Conservation (phyloP, 2,888 invertebrate genomes). For the Mermis nigrescens region DNA sequence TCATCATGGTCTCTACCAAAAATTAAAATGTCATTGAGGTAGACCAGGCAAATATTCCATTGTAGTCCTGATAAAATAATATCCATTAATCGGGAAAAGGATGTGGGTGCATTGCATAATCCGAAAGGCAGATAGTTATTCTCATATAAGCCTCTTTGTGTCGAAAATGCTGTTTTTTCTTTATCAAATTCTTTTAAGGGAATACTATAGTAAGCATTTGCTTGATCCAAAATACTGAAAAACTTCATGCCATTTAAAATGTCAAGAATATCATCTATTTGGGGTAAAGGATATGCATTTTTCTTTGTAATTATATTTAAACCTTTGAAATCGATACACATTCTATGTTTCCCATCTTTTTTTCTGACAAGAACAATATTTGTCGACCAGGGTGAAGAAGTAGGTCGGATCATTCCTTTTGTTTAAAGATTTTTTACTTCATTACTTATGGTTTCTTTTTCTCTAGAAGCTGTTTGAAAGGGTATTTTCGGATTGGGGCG, state of each 20-base stretch:
- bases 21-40: conserved; percentile 20
- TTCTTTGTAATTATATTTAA: conserved; percentile 6
- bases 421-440: too few species aligned
- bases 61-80: conserved; percentile 14
- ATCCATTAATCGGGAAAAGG: conserved; percentile 20
- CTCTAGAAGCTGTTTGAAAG: too few species aligned
- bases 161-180: conserved; percentile 19
- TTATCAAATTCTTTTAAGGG: conserved; percentile 12
- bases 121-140: conserved; percentile 18
- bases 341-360: too few species aligned
- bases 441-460: too few species aligned
- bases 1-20: conserved; percentile 15
- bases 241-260: too few species aligned
- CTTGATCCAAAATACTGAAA: conserved; percentile 11
- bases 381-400: too few species aligned
- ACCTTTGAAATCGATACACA: not conserved
- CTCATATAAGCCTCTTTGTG: conserved; percentile 17
- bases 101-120: conserved; percentile 17
- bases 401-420: too few species aligned
- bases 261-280: too few species aligned
- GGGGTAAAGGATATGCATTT: conserved; percentile 13
- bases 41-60: conserved; percentile 17
- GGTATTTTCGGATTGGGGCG: too few species aligned
- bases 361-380: too few species aligned
- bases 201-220: conserved; percentile 11